Conservation (phyloP, 2,113 vertebrate genomes). For the Pseudorasbora parva region DNA sequence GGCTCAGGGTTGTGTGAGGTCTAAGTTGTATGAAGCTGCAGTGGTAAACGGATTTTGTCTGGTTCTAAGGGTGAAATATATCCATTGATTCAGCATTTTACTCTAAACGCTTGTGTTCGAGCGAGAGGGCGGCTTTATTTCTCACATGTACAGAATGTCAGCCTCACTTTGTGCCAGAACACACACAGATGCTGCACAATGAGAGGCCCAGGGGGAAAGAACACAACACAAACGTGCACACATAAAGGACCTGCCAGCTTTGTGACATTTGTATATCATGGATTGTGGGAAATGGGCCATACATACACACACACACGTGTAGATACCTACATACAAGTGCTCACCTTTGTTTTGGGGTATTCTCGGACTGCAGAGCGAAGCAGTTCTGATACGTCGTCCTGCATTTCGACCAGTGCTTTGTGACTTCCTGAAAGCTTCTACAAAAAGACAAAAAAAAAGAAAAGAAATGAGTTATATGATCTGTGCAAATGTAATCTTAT, state of each 20-base stretch:
- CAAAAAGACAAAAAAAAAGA: constrained; percentile 58
- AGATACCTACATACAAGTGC: background rate
- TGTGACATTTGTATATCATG: no score
- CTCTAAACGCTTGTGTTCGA: background rate
- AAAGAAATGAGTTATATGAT: background rate
- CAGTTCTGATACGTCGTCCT: constrained; percentile 87
- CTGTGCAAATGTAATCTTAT: background rate
- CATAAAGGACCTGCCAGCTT: no score
- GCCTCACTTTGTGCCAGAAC: constrained; percentile 15
- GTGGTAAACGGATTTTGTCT: constrained; percentile 8
- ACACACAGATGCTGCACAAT: constrained; percentile 4
- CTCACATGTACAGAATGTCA: constrained; percentile 21
- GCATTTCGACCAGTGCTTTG: constrained; percentile 98
- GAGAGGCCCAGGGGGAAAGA: constrained; percentile 5
- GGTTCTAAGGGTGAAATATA: constrained; percentile 3
- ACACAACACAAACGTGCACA: no score
- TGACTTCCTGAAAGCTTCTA: constrained; percentile 96
- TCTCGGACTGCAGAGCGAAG: constrained; percentile 84
- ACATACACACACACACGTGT: background rate
- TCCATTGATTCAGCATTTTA: constrained; percentile 29
- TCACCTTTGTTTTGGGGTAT: constrained; percentile 85
- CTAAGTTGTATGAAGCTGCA: constrained; percentile 30
- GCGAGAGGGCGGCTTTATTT: background rate
- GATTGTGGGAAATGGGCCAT: background rate
- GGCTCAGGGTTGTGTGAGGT: constrained; percentile 3